These are phyloP conservation scores for Hycleus cichorii DNA, from an alignment of 1,140 invertebrate species.

Conservation along the genomic window DNA sequence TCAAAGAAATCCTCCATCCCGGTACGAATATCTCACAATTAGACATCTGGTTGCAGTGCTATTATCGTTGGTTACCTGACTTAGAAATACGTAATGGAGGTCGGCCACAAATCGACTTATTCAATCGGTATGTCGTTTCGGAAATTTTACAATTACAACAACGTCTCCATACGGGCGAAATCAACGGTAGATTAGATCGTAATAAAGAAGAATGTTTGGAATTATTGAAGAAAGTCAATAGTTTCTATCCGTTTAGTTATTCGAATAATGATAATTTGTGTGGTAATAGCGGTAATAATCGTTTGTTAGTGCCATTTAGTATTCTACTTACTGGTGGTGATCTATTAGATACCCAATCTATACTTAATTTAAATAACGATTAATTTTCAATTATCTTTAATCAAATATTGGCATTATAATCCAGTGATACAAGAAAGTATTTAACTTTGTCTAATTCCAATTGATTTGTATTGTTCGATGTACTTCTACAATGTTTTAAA, in stretches of 20 bases:
- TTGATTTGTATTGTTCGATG: no score
- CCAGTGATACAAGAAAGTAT: no score
- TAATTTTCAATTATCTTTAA: slow-evolving; percentile 1
- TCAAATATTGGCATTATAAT: no score
- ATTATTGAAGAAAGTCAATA: slow-evolving; percentile 39
- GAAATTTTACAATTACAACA: slow-evolving; percentile 49
- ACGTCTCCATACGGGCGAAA: slow-evolving; percentile 33
- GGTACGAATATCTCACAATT: slow-evolving; percentile 50
- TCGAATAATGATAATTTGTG: slow-evolving; percentile 12
- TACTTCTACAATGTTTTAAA: no score
- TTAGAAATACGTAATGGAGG: slow-evolving; percentile 75
- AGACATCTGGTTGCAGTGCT: slow-evolving; percentile 83
- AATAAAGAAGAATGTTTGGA: slow-evolving; percentile 35
- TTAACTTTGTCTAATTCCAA: no score
- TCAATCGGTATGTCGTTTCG: slow-evolving; percentile 47
- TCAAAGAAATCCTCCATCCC: slow-evolving; percentile 42
- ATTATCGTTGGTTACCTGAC: slow-evolving; percentile 78
- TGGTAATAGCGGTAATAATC: slow-evolving; percentile 9
- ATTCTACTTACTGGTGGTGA: slow-evolving; percentile 33
- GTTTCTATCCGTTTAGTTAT: slow-evolving; percentile 46
- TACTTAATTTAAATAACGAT: slow-evolving; percentile 37
- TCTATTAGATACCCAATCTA: slow-evolving; percentile 38
- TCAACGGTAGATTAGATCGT: slow-evolving; percentile 26
- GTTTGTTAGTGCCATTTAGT: slow-evolving; percentile 23
- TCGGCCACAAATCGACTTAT: slow-evolving; percentile 57